A percentile compares a stretch with the other conserved stretches of the same genome.
Evolutionary conservation across 2,113 vertebrate genomes (phyloP).

Genomic region (Bubo blakistoni): DNA sequence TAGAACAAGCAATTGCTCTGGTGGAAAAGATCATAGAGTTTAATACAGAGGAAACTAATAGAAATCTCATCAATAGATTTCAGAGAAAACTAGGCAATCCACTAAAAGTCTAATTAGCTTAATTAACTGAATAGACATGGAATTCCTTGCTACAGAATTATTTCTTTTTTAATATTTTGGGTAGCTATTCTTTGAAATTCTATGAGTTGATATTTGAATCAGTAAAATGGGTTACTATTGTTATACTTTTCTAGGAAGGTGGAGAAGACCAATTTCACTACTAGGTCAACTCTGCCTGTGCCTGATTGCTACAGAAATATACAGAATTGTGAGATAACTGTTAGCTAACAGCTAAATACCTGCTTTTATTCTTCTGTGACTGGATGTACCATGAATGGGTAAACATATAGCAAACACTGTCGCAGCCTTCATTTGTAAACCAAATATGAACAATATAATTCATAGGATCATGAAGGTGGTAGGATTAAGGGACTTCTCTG

Average conservation of each 20-base stretch:
- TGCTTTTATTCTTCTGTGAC: background rate
- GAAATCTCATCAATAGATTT: background rate
- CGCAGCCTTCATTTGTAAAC: background rate
- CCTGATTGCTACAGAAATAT: background rate
- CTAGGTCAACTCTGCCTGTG: background rate
- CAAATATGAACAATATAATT: background rate
- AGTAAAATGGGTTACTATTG: background rate
- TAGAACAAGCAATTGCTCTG: background rate
- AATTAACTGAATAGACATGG: background rate
- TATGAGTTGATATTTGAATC: background rate
- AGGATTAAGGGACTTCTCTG: background rate
- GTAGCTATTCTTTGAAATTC: background rate
- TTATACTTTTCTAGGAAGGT: background rate
- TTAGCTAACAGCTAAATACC: background rate
- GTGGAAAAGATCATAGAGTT: background rate
- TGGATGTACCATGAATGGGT: background rate
- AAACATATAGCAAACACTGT: background rate
- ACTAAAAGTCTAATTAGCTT: background rate
- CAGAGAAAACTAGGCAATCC: background rate
- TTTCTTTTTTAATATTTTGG: background rate
- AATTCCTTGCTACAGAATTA: background rate
- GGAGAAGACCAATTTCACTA: background rate
- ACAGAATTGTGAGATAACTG: background rate
- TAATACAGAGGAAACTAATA: background rate
- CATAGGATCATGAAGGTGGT: background rate